These are phyloP conservation scores for Sturnira hondurensis DNA, from an alignment of 2,113 vertebrate species.

Conservation along the genomic window DNA sequence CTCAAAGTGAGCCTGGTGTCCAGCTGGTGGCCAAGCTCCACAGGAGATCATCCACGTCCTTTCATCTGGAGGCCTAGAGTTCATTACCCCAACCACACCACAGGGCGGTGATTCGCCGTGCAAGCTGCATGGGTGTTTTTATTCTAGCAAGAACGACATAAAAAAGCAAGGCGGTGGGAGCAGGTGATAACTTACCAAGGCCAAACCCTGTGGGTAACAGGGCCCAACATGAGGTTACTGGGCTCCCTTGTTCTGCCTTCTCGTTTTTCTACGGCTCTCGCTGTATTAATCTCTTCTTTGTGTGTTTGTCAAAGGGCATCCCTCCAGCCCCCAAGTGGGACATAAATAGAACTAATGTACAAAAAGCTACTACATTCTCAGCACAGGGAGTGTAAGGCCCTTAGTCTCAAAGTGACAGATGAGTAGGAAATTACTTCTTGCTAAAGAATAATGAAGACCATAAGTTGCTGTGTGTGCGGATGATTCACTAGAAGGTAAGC, in stretches of 20 bases:
- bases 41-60: neutral
- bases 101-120: neutral
- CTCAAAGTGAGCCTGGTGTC: neutral
- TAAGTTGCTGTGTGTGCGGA: neutral
- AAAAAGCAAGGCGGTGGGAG: neutral
- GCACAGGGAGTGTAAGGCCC: neutral
- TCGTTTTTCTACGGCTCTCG: neutral
- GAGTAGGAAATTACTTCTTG: conserved; percentile 50
- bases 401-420: conserved; percentile 50
- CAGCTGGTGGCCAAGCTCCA: neutral
- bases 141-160: neutral
- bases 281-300: conserved; percentile 45
- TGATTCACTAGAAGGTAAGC: conserved; percentile 7
- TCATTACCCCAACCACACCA: neutral
- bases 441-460: conserved; percentile 35
- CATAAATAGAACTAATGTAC: conserved; percentile 55
- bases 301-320: conserved; percentile 45
- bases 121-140: neutral
- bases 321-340: neutral
- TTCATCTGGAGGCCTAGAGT: neutral
- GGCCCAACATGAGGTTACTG: neutral
- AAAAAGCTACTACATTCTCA: conserved; percentile 42
- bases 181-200: neutral
- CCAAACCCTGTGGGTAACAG: neutral
- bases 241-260: neutral